These are phyloP conservation scores for Drosophila silvestris DNA, from an alignment of 2,888 invertebrate genomes.

Conservation along the genomic window DNA sequence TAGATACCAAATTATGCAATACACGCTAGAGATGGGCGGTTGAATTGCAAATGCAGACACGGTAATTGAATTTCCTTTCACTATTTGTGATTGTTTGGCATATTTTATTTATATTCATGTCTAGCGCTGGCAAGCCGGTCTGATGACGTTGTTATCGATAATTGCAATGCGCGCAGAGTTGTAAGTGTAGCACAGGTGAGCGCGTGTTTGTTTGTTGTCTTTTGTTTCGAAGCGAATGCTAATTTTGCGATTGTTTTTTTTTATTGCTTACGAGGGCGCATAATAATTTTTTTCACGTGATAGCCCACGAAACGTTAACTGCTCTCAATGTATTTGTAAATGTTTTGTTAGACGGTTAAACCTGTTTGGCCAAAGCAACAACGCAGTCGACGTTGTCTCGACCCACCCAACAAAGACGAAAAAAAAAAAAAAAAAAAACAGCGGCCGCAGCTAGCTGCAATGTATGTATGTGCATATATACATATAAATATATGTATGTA, in stretches of 20 bases:
- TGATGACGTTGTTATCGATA: slow-evolving; percentile 38
- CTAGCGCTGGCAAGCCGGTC: not conserved
- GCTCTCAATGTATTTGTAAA: slow-evolving; percentile 52
- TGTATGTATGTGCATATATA: not conserved
- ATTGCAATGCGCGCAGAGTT: slow-evolving; percentile 32
- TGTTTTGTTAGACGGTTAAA: slow-evolving; percentile 55
- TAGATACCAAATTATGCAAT: slow-evolving; percentile 13
- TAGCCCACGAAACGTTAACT: slow-evolving; percentile 56
- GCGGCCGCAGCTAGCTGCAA: slow-evolving; percentile 21
- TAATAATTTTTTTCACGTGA: slow-evolving; percentile 68
- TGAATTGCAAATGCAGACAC: not conserved
- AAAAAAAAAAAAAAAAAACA: slow-evolving; percentile 24
- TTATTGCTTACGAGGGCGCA: slow-evolving; percentile 44
- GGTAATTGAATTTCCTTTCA: not conserved
- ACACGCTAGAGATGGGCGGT: slow-evolving; percentile 25
- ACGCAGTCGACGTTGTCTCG: slow-evolving; percentile 42
- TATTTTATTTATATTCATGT: not conserved
- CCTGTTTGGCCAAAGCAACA: slow-evolving; percentile 73
- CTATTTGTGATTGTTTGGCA: not conserved
- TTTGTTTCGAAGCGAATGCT: slow-evolving; percentile 40
- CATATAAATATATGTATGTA: slow-evolving; percentile 21
- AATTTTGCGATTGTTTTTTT: slow-evolving; percentile 47
- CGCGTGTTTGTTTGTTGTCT: slow-evolving; percentile 36
- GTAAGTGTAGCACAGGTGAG: slow-evolving; percentile 24
- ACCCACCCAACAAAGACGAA: slow-evolving; percentile 53